Conservation (phyloP, 2,888 invertebrate species). For the Ochropleura plecta region DNA sequence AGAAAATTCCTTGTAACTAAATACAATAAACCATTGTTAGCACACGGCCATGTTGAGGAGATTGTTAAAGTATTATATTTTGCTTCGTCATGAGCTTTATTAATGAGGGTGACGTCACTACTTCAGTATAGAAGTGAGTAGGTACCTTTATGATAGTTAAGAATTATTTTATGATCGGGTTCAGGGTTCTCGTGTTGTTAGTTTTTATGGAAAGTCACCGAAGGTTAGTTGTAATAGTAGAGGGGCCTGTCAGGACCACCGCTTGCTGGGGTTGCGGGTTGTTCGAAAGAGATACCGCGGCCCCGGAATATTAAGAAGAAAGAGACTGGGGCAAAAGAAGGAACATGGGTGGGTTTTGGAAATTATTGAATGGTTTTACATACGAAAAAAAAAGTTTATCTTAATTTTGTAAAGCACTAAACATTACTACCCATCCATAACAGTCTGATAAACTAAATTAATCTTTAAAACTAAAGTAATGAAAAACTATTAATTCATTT, state of each 20-base stretch:
- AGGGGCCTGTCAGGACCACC: too few species aligned
- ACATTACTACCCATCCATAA: background rate
- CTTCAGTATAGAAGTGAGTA: background rate
- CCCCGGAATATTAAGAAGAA: too few species aligned
- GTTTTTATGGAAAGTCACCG: background rate
- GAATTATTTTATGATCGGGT: conserved; percentile 11
- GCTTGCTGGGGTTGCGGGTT: too few species aligned
- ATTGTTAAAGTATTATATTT: conserved; percentile 44
- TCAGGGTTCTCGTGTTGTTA: conserved; percentile 5
- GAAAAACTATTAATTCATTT: background rate
- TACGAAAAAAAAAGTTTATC: too few species aligned
- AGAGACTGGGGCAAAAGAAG: too few species aligned
- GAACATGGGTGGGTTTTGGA: too few species aligned
- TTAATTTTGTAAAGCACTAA: background rate
- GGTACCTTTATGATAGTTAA: background rate
- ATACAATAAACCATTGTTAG: conserved; percentile 33
- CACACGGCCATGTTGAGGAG: conserved; percentile 24
- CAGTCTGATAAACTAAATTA: background rate
- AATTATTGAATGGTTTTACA: too few species aligned
- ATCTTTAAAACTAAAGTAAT: background rate
- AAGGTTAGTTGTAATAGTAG: background rate
- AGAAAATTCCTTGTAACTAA: conserved; percentile 32
- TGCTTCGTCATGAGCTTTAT: conserved; percentile 50
- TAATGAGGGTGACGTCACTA: conserved; percentile 43
- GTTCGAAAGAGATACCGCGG: too few species aligned